phyloP scores from a whole-genome alignment of 2,888 invertebrate species.

The Nineta flava region DNA sequence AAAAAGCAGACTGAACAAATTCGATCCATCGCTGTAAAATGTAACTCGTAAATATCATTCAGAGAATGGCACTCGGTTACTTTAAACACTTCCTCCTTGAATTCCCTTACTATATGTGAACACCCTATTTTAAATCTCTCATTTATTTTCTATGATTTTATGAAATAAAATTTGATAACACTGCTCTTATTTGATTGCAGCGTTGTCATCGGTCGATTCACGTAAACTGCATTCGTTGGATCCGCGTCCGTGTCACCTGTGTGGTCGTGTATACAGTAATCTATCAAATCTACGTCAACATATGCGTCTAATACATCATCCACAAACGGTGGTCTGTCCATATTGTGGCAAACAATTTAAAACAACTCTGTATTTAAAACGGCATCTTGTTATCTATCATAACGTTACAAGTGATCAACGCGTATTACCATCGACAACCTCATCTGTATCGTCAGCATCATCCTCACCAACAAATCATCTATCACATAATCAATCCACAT shows the following conservation, averaged over 20 bases:
- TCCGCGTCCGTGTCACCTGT: constrained; percentile 42
- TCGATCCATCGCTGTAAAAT: no score
- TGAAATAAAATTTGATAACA: background rate
- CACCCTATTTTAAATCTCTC: no score
- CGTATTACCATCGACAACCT: background rate
- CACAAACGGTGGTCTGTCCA: constrained; percentile 41
- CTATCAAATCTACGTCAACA: constrained; percentile 47
- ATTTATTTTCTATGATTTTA: background rate
- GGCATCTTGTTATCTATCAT: constrained; percentile 41
- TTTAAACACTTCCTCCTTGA: no score
- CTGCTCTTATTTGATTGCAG: constrained; percentile 20
- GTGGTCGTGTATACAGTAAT: constrained; percentile 47
- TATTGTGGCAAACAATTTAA: constrained; percentile 45
- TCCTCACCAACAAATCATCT: background rate
- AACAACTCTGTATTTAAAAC: constrained; percentile 42
- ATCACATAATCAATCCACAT: background rate
- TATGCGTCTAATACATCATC: constrained; percentile 47
- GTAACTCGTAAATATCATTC: no score
- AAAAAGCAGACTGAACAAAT: no score
- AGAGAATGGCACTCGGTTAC: no score
- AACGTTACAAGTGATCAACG: constrained; percentile 16
- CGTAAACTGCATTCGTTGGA: constrained; percentile 31
- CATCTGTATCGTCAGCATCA: no score
- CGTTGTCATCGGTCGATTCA: constrained; percentile 20
- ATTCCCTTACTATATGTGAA: no score